A percentile compares a stretch with the other conserved stretches of the same genome.
Conservation (phyloP, 2,888 invertebrate species). For the Ypsolopha sequella region DNA sequence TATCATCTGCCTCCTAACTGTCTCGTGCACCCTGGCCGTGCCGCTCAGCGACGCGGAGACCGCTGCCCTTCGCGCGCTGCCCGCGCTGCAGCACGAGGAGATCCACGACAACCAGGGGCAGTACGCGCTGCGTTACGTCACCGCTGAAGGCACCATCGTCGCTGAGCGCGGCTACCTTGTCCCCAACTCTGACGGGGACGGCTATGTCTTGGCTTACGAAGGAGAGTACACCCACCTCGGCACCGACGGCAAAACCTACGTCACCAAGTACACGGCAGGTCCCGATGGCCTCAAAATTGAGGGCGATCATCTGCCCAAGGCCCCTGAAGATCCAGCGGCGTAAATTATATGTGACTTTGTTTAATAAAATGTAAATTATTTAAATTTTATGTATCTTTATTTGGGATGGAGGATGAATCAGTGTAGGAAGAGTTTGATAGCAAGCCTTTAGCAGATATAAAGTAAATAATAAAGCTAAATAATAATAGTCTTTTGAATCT, state of each 20-base stretch:
- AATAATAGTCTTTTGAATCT: too few relatives aligned
- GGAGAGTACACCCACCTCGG: conserved; percentile 28
- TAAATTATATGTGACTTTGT: neutral
- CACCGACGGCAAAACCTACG: conserved; percentile 23
- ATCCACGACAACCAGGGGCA: conserved; percentile 32
- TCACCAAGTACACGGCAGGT: conserved; percentile 23
- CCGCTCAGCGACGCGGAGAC: conserved; percentile 2
- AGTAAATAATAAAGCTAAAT: too few relatives aligned
- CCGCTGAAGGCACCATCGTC: conserved; percentile 33
- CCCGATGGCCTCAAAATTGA: conserved; percentile 21
- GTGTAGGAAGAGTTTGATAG: too few relatives aligned
- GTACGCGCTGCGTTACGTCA: conserved; percentile 30
- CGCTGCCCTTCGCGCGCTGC: conserved; percentile 15
- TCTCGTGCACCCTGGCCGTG: conserved; percentile 5
- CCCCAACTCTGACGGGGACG: conserved; percentile 21
- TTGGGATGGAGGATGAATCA: too few relatives aligned
- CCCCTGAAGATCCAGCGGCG: conserved; percentile 8
- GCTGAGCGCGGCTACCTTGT: conserved; percentile 26
- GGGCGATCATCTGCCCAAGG: conserved; percentile 18
- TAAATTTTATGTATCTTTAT: too few relatives aligned
- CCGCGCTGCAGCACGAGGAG: conserved; percentile 31
- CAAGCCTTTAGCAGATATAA: too few relatives aligned
- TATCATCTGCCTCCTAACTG: conserved; percentile 10
- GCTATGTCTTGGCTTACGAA: conserved; percentile 24
- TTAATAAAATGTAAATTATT: too few relatives aligned